Base-by-base conservation (phyloP, 2,113 vertebrate genomes). In the Myanophis thanlyinensis region DNA sequence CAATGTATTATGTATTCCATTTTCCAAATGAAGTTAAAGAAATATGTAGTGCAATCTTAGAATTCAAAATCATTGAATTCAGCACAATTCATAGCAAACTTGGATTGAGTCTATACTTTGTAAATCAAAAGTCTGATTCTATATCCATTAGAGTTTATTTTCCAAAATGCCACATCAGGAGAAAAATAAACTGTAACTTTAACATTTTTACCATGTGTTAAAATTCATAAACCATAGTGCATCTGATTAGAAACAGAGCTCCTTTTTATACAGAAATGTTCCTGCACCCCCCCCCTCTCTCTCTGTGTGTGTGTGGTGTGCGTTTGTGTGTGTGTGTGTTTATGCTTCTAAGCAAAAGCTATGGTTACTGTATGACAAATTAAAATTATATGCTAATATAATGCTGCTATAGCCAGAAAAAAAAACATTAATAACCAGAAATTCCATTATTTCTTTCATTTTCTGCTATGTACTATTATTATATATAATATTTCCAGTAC, bases 311-410 rank as follows among this genome's bases (percentile, higher is more conserved):
- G 4, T 48, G 20, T 54, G 1, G 48, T 11, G 90, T 25, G 4
- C n/a, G 20, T 54, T 1, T 47, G 10, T 22, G 3, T 27, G 1
- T 35, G 11, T 47, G 48, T 48, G 15, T n/a, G 8, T 85, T 88
- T 49, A 51, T 52, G 89, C 73, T 86, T 92, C 2, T 0, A 35
- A 91, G 67, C 4, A 86, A 56, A 30, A 92, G 23, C 91, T 87
- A 80, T 44, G 87, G 84, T 54, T 89, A 91, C 12, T 93, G 11
- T 49, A 23, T 48, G 84, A 90, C 48, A 90, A 44, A 87, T 35
- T 46, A 93, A 94, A 62, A 23, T 35, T 3, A 86, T 90, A 62
- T 94, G 67, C 93, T 91, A 93, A 44, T 92, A 44, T 23, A 22
- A 52, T 93, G 93, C 30, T 10, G 9, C 9, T 92, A 47, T 59